Conservation (phyloP, 2,797 vertebrate species). For the Tangara arthus region DNA sequence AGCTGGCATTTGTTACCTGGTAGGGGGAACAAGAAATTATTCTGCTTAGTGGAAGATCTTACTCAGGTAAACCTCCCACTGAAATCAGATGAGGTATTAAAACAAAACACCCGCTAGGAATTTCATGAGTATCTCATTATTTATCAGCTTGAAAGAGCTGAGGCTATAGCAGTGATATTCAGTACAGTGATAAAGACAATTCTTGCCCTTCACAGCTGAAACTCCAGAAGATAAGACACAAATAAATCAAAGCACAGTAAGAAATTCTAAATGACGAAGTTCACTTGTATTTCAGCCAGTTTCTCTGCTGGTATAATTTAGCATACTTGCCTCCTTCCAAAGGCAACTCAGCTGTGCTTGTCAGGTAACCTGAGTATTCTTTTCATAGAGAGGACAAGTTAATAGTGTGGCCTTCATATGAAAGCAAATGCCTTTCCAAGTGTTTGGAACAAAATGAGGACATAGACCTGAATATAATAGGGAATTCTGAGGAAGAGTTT, state of each 20-base stretch:
- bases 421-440: background rate
- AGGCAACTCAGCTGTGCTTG: background rate
- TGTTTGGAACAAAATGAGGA: background rate
- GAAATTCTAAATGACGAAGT: slow-evolving; percentile 4
- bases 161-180: background rate
- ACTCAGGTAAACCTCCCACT: slow-evolving; percentile 31
- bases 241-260: slow-evolving; percentile 44
- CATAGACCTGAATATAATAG: background rate
- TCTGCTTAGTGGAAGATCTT: slow-evolving; percentile 8
- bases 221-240: background rate
- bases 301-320: background rate
- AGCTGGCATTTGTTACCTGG: slow-evolving; percentile 29
- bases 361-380: background rate
- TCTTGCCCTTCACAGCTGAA: slow-evolving; percentile 29
- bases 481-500: background rate
- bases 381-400: background rate
- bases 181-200: background rate
- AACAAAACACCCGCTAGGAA: background rate
- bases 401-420: background rate
- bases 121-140: slow-evolving; percentile 44
- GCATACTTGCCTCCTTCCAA: background rate
- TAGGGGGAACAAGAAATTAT: slow-evolving; percentile 30
- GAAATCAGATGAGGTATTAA: slow-evolving; percentile 32
- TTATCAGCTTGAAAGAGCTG: slow-evolving; percentile 14
- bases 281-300: background rate